Conservation (phyloP, 2,888 invertebrate genomes). For the Acanthococcus lagerstroemiae region DNA sequence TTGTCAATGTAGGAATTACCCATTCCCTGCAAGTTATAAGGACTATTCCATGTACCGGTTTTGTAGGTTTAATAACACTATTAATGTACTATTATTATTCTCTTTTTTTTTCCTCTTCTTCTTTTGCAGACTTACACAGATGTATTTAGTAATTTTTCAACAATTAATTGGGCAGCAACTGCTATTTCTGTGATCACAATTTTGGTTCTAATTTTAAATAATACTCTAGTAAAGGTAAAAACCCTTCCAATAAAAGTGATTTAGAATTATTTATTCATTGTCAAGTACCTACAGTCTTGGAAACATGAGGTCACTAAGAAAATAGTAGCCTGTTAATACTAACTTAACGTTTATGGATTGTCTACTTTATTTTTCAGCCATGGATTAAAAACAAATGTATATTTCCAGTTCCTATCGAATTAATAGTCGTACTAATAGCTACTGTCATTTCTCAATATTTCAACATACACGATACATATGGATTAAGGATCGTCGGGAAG, state of each 20-base stretch:
- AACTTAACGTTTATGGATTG: neutral
- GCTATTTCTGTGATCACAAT: conserved; percentile 59
- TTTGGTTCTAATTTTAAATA: conserved; percentile 55
- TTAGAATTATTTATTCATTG: neutral
- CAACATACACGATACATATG: neutral
- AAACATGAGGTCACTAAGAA: too few species aligned
- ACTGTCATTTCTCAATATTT: conserved; percentile 43
- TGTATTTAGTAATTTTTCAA: conserved; percentile 45
- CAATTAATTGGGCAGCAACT: conserved; percentile 56
- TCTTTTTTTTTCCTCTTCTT: too few species aligned
- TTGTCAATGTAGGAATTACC: too few species aligned
- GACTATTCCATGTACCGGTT: too few species aligned
- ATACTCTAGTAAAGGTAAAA: conserved; percentile 64
- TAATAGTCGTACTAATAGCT: conserved; percentile 62
- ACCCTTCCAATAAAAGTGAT: neutral
- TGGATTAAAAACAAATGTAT: conserved; percentile 53
- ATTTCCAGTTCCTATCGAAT: conserved; percentile 74
- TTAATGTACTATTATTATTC: too few species aligned
- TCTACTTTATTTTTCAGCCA: conserved; percentile 46
- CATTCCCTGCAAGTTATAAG: too few species aligned
- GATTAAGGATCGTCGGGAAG: conserved; percentile 54
- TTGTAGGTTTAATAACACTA: too few species aligned
- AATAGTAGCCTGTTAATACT: too few species aligned
- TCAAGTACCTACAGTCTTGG: too few species aligned
- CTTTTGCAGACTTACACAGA: conserved; percentile 48